Base-by-base conservation (phyloP, 2,888 invertebrate species). In the Agonopterix arenella region DNA sequence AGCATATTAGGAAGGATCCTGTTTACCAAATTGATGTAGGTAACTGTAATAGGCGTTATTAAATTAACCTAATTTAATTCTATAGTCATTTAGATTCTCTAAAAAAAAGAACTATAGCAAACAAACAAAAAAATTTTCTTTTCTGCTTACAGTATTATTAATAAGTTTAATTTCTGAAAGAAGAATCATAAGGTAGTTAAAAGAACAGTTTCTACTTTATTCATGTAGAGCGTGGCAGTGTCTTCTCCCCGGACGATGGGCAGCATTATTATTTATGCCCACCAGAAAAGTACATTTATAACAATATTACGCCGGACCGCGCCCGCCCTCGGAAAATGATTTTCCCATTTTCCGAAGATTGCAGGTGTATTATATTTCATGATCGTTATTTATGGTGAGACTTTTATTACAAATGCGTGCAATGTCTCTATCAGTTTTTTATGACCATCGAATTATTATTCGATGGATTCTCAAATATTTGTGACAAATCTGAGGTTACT, bases 321-420 rank as follows among this genome's bases (percentile, higher is more conserved):
- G 72, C 86, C 83, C 82, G 83, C 86, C 84, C 88, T 83, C 74
- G 74, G 77, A 85, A 86, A 88, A 89, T 89, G 84, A 89, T 89
- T 89, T 86, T 83, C 84, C 86, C 84, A 89, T 89, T 89, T 89
- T 77, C 86, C 70, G 74, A 85, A 89, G 86, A 89, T 89, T 89
- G 88, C 88, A 89, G 89, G 88, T 89, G 80, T 89, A 89, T 89
- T 89, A 89, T 88, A 88, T 89, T 89, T 89, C 89, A 88, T 89
- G 89, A 85, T 78, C 80, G 84, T 89, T 89, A 89, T 89, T 89
- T 89, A 89, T 85, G 84, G 80, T 71, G 78, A 75, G 86, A 89
- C 84, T 89, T 89, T 88, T 89, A 89, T 88, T 88, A 85, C 88
- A 76, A 83, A 88, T 86, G 85, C 89, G 89, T 89, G 88, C 88